A percentile compares a stretch with the other conserved stretches of the same genome.
Evolutionary conservation across 2,888 invertebrate genomes (phyloP).

Genomic region (Chirona hameri): DNA sequence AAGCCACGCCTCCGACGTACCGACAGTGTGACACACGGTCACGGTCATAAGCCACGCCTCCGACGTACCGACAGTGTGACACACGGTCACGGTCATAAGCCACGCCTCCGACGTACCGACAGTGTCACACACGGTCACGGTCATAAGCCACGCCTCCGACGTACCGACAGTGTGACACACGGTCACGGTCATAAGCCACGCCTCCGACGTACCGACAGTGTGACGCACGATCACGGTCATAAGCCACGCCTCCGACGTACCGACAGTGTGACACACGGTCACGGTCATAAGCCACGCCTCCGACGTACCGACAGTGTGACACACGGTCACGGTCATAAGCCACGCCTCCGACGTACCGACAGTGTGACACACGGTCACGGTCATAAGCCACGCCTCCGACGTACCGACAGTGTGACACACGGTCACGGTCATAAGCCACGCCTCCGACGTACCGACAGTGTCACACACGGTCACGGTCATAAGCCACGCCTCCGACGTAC

Average conservation of each 20-base stretch:
- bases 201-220: background rate
- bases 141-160: too few relatives aligned
- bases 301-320: background rate
- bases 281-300: too few relatives aligned
- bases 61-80: background rate
- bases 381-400: too few relatives aligned
- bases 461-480: too few relatives aligned
- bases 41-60: too few relatives aligned
- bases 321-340: too few relatives aligned
- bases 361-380: too few relatives aligned
- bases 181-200: too few relatives aligned
- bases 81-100: too few relatives aligned
- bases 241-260: background rate
- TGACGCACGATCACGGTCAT: too few relatives aligned
- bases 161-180: background rate
- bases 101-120: background rate
- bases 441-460: background rate
- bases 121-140: too few relatives aligned
- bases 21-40: background rate
- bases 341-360: background rate
- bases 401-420: background rate
- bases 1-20: background rate
- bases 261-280: background rate
- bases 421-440: too few relatives aligned
- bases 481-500: background rate